These are phyloP conservation scores for Nannoperca australis DNA, from an alignment of 2,797 vertebrate species.

Conservation along the genomic window DNA sequence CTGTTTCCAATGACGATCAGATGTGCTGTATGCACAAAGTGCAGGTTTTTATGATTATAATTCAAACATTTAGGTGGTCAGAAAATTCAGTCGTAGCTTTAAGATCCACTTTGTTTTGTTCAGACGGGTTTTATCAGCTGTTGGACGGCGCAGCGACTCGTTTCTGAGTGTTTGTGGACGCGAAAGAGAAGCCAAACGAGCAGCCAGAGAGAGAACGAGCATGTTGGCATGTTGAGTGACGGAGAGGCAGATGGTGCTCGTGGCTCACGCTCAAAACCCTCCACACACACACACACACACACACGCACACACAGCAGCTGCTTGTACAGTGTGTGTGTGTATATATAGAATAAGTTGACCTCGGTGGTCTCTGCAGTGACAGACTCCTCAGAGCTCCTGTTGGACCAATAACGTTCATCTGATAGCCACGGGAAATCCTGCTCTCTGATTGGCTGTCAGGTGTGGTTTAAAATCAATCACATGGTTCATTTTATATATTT, in stretches of 20 bases:
- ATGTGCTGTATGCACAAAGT: too few species aligned
- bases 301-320: conserved; percentile 80
- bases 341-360: too few species aligned
- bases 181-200: neutral
- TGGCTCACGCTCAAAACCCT: conserved; percentile 88
- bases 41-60: neutral
- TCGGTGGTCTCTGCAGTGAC: conserved; percentile 69
- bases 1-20: too few species aligned
- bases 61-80: neutral
- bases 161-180: neutral
- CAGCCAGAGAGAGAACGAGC: neutral
- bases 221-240: too few species aligned
- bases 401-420: neutral
- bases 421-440: neutral
- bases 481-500: too few species aligned
- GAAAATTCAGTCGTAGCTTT: neutral
- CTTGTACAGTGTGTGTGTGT: too few species aligned
- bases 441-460: conserved; percentile 16
- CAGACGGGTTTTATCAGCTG: neutral
- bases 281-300: conserved; percentile 23
- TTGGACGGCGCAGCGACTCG: neutral
- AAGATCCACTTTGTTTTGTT: neutral
- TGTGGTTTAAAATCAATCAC: neutral
- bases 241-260: conserved; percentile 94
- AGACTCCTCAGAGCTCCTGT: conserved; percentile 6